These are phyloP conservation scores for Lasius platythorax DNA, from an alignment of 2,888 invertebrate genomes.

Conservation along the genomic window DNA sequence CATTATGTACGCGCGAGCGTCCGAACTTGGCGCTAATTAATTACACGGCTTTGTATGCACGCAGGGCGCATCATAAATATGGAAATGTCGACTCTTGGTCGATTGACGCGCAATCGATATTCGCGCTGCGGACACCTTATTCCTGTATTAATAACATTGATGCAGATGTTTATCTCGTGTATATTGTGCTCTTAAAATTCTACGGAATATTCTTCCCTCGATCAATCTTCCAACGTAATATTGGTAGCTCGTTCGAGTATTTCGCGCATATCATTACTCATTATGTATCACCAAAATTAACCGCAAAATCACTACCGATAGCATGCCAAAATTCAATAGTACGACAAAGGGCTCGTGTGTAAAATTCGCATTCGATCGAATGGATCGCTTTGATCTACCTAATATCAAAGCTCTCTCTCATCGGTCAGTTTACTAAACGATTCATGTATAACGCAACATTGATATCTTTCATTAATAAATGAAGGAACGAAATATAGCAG, in stretches of 20 bases:
- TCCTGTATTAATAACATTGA: neutral
- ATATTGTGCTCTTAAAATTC: neutral
- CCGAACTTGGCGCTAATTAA: constrained; percentile 36
- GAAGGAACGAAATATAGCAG: neutral
- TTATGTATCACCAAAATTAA: neutral
- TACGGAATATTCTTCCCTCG: neutral
- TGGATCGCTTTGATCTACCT: constrained; percentile 17
- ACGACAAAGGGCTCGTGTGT: constrained; percentile 4
- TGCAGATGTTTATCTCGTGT: neutral
- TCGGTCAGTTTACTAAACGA: neutral
- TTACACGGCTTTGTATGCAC: constrained; percentile 30
- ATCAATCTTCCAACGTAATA: neutral
- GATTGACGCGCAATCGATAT: constrained; percentile 19
- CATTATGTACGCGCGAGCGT: neutral
- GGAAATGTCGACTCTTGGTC: neutral
- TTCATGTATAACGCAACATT: neutral
- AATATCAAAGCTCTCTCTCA: neutral
- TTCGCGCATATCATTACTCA: constrained; percentile 3
- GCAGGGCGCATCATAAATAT: constrained; percentile 25
- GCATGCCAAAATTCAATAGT: neutral
- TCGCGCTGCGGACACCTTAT: neutral
- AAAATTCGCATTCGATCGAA: neutral
- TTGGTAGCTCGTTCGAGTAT: neutral
- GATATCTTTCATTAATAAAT: neutral
- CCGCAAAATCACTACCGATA: neutral